These are phyloP conservation scores for Zaprionus inermis DNA, from an alignment of 1,140 invertebrate species.

Conservation along the genomic window DNA sequence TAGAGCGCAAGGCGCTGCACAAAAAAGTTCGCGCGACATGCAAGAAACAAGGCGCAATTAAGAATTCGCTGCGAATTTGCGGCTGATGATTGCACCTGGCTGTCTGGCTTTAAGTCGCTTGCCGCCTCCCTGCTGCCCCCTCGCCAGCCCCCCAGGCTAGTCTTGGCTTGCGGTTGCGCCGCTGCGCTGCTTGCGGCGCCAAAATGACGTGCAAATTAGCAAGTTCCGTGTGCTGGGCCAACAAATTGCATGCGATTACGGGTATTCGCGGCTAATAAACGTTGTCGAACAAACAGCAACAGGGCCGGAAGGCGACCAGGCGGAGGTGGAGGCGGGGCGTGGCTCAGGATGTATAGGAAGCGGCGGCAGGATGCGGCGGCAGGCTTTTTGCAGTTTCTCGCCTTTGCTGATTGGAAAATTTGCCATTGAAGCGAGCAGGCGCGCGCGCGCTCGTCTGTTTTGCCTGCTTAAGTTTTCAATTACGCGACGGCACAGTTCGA, in stretches of 20 bases:
- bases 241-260: conserved; percentile 80
- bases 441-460: conserved; percentile 42
- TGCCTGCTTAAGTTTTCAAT: conserved; percentile 74
- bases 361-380: conserved; percentile 46
- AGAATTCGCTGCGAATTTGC: conserved; percentile 51
- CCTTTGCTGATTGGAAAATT: conserved; percentile 66
- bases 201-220: conserved; percentile 76
- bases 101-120: conserved; percentile 5
- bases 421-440: conserved; percentile 18
- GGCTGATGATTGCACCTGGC: conserved; percentile 16
- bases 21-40: conserved; percentile 71
- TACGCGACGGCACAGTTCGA: conserved; percentile 66
- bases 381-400: conserved; percentile 39
- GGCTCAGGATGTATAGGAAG: conserved; percentile 58
- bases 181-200: conserved; percentile 23
- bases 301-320: conserved; percentile 7
- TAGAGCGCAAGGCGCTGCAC: conserved; percentile 39
- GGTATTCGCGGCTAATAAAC: conserved; percentile 79
- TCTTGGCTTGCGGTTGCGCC: conserved; percentile 22
- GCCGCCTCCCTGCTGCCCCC: neutral
- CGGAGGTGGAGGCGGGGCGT: conserved; percentile 41
- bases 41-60: conserved; percentile 77
- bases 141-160: neutral
- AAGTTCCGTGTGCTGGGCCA: conserved; percentile 66
- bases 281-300: conserved; percentile 72